phyloP scores from a whole-genome alignment of 2,888 invertebrate species.

The Leptopilina syphax region DNA sequence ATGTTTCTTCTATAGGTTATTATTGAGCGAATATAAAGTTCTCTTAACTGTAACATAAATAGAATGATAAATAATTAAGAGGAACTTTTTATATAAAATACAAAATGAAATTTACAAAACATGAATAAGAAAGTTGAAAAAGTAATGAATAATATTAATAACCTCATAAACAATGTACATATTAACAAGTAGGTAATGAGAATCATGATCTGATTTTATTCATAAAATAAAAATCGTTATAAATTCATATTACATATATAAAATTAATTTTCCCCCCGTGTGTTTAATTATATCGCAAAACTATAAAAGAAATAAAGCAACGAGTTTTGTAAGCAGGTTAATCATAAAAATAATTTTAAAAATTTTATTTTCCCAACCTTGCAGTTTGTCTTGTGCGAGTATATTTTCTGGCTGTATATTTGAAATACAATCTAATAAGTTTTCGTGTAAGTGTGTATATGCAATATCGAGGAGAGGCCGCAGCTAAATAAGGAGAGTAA shows the following conservation, averaged over 20 bases:
- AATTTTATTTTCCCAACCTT: background rate
- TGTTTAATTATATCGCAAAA: background rate
- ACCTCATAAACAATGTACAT: conserved; percentile 15
- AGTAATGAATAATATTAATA: background rate
- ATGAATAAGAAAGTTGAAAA: background rate
- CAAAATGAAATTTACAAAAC: background rate
- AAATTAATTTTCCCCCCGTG: background rate
- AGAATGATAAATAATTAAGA: background rate
- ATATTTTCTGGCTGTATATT: background rate
- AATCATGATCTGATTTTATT: background rate
- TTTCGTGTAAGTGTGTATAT: background rate
- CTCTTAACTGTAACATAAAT: no score
- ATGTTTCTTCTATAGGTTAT: no score
- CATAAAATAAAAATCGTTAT: conserved; percentile 2
- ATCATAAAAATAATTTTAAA: conserved; percentile 1
- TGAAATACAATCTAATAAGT: conserved; percentile 19
- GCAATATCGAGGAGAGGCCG: conserved; percentile 21
- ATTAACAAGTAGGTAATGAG: background rate
- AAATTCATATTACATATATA: background rate
- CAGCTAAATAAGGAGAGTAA: conserved; percentile 7
- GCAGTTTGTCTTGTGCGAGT: background rate
- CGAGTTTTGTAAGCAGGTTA: background rate
- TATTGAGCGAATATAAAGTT: no score
- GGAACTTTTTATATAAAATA: background rate
- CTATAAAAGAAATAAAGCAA: background rate